These are phyloP conservation scores for Okapia johnstoni DNA, from an alignment of 2,113 vertebrate species.

Conservation along the genomic window DNA sequence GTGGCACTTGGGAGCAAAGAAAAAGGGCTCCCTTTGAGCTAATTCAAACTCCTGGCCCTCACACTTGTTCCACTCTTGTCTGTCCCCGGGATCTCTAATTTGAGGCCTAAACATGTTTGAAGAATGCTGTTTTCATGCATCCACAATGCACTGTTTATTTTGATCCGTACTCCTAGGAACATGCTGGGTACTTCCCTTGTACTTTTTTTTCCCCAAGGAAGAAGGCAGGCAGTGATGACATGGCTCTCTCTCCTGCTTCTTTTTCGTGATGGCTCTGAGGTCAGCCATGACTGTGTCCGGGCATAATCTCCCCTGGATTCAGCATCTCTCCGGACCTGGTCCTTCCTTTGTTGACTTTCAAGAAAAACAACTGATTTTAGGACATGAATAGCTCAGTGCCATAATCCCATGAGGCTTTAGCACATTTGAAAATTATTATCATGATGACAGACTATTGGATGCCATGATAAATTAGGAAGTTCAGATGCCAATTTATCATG, in stretches of 20 bases:
- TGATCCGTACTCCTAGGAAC: slow-evolving; percentile 10
- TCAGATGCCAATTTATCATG: not conserved
- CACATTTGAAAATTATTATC: slow-evolving; percentile 18
- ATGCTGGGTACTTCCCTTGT: not conserved
- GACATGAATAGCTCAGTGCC: not conserved
- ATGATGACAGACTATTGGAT: not conserved
- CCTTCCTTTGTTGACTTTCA: slow-evolving; percentile 9
- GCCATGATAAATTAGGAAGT: not conserved
- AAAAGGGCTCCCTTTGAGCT: slow-evolving; percentile 53
- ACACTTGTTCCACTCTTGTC: slow-evolving; percentile 41
- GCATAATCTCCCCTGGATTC: not conserved
- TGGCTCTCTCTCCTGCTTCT: not conserved
- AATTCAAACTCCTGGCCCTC: slow-evolving; percentile 50
- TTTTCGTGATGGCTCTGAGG: not conserved
- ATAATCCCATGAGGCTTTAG: not conserved
- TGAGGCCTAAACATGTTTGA: slow-evolving; percentile 57
- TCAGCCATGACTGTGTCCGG: not conserved
- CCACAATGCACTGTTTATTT: slow-evolving; percentile 61
- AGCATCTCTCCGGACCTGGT: not conserved
- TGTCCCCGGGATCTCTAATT: slow-evolving; percentile 39
- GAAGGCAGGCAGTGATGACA: not conserved
- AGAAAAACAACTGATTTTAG: not conserved
- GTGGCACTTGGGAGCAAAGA: slow-evolving; percentile 47
- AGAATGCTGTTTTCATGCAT: slow-evolving; percentile 64
- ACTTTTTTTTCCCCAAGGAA: not conserved